Percentiles rank a stretch among this genome's conserved stretches.
phyloP scores from a whole-genome alignment of 2,113 vertebrate genomes.

The Hirundichthys speculiger region DNA sequence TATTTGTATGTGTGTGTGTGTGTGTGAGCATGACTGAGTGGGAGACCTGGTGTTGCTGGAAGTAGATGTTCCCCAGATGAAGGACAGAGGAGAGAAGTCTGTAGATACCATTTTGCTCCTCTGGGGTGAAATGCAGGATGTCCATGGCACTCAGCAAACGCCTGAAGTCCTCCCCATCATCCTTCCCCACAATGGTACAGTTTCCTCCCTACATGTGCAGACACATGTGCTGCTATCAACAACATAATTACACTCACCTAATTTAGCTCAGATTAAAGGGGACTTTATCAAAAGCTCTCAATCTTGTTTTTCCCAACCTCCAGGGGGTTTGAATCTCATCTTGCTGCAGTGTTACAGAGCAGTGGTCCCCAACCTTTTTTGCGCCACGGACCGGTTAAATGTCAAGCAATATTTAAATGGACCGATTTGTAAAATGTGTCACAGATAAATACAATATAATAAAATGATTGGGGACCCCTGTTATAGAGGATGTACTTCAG shows the following conservation, averaged over 20 bases:
- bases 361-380: too few species aligned
- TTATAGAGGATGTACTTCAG: not conserved
- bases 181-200: conserved; percentile 91
- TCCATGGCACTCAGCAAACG: conserved; percentile 94
- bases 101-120: conserved; percentile 94
- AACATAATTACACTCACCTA: conserved; percentile 18
- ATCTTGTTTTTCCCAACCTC: conserved; percentile 5
- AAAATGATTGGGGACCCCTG: too few species aligned
- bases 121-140: conserved; percentile 87
- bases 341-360: conserved; percentile 2
- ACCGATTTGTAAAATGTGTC: too few species aligned
- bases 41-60: conserved; percentile 76
- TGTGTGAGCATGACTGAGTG: conserved; percentile 14
- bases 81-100: conserved; percentile 94
- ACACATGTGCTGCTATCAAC: conserved; percentile 21
- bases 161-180: conserved; percentile 88
- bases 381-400: too few species aligned
- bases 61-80: conserved; percentile 96
- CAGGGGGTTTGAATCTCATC: not conserved
- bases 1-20: not conserved
- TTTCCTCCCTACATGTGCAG: conserved; percentile 87
- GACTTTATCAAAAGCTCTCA: conserved; percentile 13
- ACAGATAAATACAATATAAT: too few species aligned
- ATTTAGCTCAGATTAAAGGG: conserved; percentile 34
- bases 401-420: too few species aligned